Percentiles rank a stretch among this genome's conserved stretches.
Conservation (phyloP, 2,888 invertebrate species). For the Caenorhabditis uteleia region DNA sequence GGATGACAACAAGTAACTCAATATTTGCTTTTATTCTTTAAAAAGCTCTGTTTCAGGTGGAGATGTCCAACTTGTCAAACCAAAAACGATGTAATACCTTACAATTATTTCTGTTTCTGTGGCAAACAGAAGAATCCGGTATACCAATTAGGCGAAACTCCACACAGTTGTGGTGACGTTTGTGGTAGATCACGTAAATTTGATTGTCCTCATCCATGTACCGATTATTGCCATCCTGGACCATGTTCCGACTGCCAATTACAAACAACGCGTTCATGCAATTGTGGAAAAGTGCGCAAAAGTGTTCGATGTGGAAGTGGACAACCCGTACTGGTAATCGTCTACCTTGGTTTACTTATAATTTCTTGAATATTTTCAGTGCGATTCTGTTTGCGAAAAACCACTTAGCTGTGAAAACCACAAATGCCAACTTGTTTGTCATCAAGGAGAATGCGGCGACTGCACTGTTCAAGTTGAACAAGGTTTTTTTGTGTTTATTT, state of each 20-base stretch:
- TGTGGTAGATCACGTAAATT: constrained; percentile 77
- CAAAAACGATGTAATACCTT: constrained; percentile 78
- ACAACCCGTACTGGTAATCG: constrained; percentile 4
- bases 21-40: neutral
- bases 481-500: constrained; percentile 71
- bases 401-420: constrained; percentile 82
- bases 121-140: constrained; percentile 81
- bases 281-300: constrained; percentile 67
- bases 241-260: constrained; percentile 86
- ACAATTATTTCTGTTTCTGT: constrained; percentile 88
- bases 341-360: too few relatives aligned
- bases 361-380: too few relatives aligned
- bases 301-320: constrained; percentile 53
- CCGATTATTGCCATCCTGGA: constrained; percentile 84
- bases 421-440: constrained; percentile 80
- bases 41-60: constrained; percentile 75
- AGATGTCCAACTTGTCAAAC: constrained; percentile 93
- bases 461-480: constrained; percentile 79
- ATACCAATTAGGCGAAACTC: constrained; percentile 76
- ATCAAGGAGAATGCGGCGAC: constrained; percentile 80
- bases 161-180: constrained; percentile 89
- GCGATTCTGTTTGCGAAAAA: constrained; percentile 80
- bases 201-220: constrained; percentile 63
- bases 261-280: constrained; percentile 61
- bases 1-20: constrained; percentile 18